phyloP scores from a whole-genome alignment of 2,888 invertebrate species.

The Punctoribates punctum region DNA sequence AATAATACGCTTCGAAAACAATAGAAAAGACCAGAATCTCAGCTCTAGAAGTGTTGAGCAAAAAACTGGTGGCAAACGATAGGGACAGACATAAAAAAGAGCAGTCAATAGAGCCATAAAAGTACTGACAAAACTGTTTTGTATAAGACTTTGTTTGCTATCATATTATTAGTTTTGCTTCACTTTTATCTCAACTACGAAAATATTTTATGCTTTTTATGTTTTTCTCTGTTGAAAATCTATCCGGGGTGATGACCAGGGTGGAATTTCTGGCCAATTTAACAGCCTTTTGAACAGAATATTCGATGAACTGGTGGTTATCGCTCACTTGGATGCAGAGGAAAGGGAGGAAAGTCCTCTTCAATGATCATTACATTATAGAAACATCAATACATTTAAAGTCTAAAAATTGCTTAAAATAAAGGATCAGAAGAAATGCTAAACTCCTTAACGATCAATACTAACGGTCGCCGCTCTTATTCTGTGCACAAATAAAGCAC shows the following conservation, averaged over 20 bases:
- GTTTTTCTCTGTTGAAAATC: not conserved
- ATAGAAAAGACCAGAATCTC: not conserved
- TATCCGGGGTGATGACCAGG: too few relatives aligned
- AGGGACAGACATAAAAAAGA: not conserved
- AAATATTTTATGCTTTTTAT: conserved; percentile 10
- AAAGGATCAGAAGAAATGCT: conserved; percentile 6
- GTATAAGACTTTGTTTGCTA: not conserved
- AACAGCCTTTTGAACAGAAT: too few relatives aligned
- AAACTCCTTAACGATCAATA: conserved; percentile 7
- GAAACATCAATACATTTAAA: conserved; percentile 27
- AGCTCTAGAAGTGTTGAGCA: not conserved
- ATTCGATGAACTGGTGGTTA: too few relatives aligned
- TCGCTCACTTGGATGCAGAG: too few relatives aligned
- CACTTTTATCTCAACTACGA: not conserved
- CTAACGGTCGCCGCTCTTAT: conserved; percentile 19
- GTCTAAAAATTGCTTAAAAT: not conserved
- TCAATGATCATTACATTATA: conserved; percentile 23
- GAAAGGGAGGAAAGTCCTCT: not conserved
- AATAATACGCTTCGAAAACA: not conserved
- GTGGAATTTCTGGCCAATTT: too few relatives aligned
- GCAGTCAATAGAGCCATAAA: not conserved
- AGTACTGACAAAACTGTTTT: conserved; percentile 18
- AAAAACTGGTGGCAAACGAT: conserved; percentile 3
- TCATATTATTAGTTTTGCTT: not conserved
- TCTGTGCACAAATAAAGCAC: not conserved